Evolutionary conservation across 2,797 vertebrate genomes (phyloP), one percentile per base, ranked within the genome.

Genomic region (Microctenopoma steveboyesi): DNA sequence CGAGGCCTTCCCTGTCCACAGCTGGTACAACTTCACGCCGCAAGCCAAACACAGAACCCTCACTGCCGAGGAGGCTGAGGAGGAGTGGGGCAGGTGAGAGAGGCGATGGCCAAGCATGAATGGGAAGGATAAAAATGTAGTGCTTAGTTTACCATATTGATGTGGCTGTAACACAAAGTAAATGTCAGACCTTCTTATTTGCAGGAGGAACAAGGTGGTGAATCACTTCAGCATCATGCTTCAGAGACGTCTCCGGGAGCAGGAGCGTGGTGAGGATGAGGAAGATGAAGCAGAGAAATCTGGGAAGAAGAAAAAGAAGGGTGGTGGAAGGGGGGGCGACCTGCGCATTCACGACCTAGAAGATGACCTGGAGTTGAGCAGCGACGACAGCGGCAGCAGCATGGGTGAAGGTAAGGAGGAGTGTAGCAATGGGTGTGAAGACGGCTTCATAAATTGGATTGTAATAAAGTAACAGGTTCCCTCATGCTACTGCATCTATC

Each of bases 221-320:
- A 98, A 98, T 88, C 96, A 97, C 91, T 98, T 98, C 90, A 97
- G 93, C 90, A 98, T 98, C 87, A 97, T 98, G 97, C 95, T 97
- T 75, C 97, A 98, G 89, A 94, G 95, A 42, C 94, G 96, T 4
- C 90, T 97, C 30, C 92, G 95, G 61, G 96, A 96, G 82, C 94
- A 95, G 76, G 96, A 95, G 61, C 92, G 90, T 0, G 95, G 95
- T 0, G 95, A 95, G 0, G 96, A 95, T 0, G 96, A 95, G 0
- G 96, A 94, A 0, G 95, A 95, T 0, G 95, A 95, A 54, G 83
- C 81, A 0, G 95, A 96, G 1, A 95, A 95, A 64, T 93, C 93
- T 4, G 95, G 94, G 54, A 95, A 93, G 67, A 95, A 95, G 86
- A 96, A 95, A 71, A 95, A 95, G 43, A 94, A 93, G 48, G 90